phyloP scores from a whole-genome alignment of 2,113 vertebrate species.

The Nothobranchius furzeri region DNA sequence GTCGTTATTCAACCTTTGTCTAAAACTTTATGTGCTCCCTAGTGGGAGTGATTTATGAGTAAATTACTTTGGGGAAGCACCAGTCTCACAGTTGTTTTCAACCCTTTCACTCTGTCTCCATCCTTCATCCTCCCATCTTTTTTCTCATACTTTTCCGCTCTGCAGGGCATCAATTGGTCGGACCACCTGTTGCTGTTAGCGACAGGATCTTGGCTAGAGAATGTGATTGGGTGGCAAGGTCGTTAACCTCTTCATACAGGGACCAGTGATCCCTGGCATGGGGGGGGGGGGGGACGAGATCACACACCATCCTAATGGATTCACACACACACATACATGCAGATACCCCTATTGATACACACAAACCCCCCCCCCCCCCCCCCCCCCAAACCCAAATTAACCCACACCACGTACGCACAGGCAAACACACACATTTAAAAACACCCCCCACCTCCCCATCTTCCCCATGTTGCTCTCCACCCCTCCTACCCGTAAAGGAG shows the following conservation, averaged over 20 bases:
- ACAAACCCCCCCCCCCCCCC: constrained; percentile 46
- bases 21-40: constrained; percentile 3
- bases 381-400: constrained; percentile 46
- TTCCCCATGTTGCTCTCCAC: constrained; percentile 18
- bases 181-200: constrained; percentile 79
- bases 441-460: constrained; percentile 16
- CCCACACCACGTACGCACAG: constrained; percentile 48
- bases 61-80: constrained; percentile 34
- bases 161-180: constrained; percentile 68
- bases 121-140: constrained; percentile 51
- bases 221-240: constrained; percentile 75
- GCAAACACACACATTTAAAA: constrained; percentile 57
- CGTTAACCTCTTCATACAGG: constrained; percentile 72
- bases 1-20: no score
- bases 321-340: constrained; percentile 36
- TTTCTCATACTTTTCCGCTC: constrained; percentile 64
- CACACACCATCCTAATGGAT: constrained; percentile 57
- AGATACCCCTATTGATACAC: constrained; percentile 45
- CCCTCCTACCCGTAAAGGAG: constrained; percentile 48
- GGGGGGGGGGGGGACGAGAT: constrained; percentile 49
- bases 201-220: constrained; percentile 71
- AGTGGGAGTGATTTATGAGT: constrained; percentile 35
- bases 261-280: constrained; percentile 62
- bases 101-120: constrained; percentile 44
- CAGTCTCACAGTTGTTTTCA: constrained; percentile 32